phyloP scores from a whole-genome alignment of 2,113 vertebrate genomes.

The Cololabis saira region DNA sequence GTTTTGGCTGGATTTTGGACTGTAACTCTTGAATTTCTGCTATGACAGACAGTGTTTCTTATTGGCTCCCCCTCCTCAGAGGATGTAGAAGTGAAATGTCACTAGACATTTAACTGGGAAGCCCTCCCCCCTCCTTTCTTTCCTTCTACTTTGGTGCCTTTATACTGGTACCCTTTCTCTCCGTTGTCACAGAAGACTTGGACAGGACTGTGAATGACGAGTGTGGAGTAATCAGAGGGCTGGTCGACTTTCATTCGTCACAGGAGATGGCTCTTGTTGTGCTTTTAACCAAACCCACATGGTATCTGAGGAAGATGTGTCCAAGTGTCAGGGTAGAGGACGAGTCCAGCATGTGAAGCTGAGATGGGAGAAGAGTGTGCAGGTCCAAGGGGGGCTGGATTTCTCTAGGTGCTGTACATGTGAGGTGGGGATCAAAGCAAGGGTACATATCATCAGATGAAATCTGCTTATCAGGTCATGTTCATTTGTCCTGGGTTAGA shows the following conservation, averaged over 20 bases:
- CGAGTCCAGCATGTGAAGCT: constrained; percentile 7
- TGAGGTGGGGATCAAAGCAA: constrained; percentile 35
- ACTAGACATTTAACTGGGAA: too few species aligned
- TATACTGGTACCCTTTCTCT: too few species aligned
- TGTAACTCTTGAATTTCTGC: too few species aligned
- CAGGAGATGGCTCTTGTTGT: constrained; percentile 39
- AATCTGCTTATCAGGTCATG: constrained; percentile 23
- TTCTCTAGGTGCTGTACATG: constrained; percentile 24
- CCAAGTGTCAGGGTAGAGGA: constrained; percentile 15
- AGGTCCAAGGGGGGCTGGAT: constrained; percentile 15
- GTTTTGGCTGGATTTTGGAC: too few species aligned
- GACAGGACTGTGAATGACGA: constrained; percentile 14
- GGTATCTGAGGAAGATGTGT: constrained; percentile 26
- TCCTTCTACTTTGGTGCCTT: not conserved
- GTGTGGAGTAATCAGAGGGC: constrained; percentile 27
- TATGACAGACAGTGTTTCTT: too few species aligned
- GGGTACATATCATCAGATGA: constrained; percentile 1
- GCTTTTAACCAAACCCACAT: constrained; percentile 35
- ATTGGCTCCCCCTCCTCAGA: too few species aligned
- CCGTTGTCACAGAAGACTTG: constrained; percentile 4
- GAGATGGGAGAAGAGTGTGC: not conserved
- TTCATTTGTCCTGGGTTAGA: constrained; percentile 26
- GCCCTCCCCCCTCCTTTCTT: not conserved
- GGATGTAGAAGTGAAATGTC: too few species aligned
- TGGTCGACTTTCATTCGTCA: constrained; percentile 12